Percentiles rank a stretch among this genome's conserved stretches.
These are phyloP conservation scores for Agapostemon virescens DNA, from an alignment of 2,888 invertebrate genomes.

Conservation along the genomic window DNA sequence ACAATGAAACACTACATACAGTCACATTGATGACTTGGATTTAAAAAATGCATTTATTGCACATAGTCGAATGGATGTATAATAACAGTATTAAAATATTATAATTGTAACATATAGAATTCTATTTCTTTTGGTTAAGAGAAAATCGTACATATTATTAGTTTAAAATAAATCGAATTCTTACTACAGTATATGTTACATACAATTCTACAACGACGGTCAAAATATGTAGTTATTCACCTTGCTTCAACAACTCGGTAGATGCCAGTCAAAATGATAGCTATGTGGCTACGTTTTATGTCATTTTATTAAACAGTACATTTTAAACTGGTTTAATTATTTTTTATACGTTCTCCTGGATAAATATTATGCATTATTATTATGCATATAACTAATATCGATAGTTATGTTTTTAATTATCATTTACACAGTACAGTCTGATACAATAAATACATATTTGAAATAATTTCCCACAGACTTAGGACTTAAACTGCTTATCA, in stretches of 20 bases:
- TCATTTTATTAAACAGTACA: background rate
- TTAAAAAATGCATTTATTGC: background rate
- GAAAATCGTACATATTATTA: background rate
- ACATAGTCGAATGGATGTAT: background rate
- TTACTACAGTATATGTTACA: background rate
- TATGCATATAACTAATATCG: background rate
- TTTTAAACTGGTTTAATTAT: background rate
- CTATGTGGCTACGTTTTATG: background rate
- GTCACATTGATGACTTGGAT: background rate
- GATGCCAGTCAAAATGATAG: background rate
- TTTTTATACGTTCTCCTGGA: background rate
- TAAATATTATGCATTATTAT: background rate
- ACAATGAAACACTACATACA: background rate
- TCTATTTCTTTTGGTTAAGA: background rate
- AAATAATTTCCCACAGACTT: background rate
- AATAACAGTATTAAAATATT: background rate
- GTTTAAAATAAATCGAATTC: background rate
- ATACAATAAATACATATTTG: background rate
- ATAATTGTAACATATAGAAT: slow-evolving; percentile 1
- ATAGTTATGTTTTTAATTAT: background rate
- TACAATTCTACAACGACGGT: background rate
- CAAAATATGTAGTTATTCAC: background rate
- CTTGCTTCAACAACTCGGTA: background rate
- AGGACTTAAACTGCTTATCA: too few relatives aligned
- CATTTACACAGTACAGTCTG: background rate